A percentile compares a stretch with the other conserved stretches of the same genome.
Conservation (phyloP, 2,797 vertebrate genomes). For the Smutsia gigantea region DNA sequence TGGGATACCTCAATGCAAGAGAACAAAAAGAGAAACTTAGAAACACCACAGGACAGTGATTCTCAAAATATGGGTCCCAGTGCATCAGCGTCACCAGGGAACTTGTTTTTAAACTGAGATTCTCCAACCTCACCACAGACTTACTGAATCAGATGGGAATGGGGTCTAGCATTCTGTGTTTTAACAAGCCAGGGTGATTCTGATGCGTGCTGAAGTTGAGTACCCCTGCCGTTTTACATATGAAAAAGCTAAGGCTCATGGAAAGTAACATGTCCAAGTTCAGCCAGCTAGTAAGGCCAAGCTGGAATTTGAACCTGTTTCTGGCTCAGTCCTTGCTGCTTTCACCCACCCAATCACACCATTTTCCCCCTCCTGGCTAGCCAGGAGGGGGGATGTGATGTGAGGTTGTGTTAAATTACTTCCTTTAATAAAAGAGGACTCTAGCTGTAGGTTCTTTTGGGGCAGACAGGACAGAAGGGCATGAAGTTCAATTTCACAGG, state of each 20-base stretch:
- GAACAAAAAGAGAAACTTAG: background rate
- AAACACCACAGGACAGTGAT: background rate
- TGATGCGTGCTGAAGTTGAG: background rate
- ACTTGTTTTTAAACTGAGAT: background rate
- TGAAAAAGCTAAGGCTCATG: background rate
- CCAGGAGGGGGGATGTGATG: no score
- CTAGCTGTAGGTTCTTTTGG: background rate
- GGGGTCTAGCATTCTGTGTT: background rate
- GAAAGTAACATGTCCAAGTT: background rate
- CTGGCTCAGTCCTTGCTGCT: background rate
- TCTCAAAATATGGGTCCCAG: background rate
- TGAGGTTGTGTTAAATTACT: background rate
- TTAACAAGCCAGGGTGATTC: background rate
- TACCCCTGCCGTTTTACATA: background rate
- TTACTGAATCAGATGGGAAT: background rate
- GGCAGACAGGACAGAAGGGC: background rate
- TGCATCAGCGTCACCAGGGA: background rate
- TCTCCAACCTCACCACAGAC: background rate
- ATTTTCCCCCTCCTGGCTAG: background rate
- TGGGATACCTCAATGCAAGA: background rate
- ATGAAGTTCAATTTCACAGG: conserved; percentile 30
- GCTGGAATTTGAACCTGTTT: background rate
- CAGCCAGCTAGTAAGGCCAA: background rate
- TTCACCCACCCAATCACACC: background rate
- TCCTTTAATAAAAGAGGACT: background rate